phyloP scores from a whole-genome alignment of 2,113 vertebrate genomes.

The Mesembrinibis cayennensis region DNA sequence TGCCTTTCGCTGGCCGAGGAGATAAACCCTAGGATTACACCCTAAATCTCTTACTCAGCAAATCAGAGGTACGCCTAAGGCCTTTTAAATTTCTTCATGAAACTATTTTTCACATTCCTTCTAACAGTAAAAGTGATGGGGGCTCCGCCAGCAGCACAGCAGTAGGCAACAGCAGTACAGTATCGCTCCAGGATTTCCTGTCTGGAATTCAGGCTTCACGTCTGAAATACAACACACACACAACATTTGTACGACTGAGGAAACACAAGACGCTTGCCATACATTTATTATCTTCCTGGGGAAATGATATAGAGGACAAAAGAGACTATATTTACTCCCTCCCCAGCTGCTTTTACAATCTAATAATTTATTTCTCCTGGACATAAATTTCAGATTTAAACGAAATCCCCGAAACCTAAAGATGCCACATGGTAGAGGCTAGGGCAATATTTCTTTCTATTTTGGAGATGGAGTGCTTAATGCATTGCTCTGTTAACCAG shows the following conservation, averaged over 20 bases:
- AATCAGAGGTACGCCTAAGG: not conserved
- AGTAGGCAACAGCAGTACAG: not conserved
- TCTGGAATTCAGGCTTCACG: not conserved
- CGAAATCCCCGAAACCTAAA: constrained; percentile 58
- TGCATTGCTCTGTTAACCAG: constrained; percentile 31
- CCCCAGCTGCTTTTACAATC: constrained; percentile 50
- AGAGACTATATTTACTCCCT: constrained; percentile 51
- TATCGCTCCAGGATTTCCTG: constrained; percentile 39
- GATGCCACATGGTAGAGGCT: constrained; percentile 29
- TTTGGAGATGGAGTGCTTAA: constrained; percentile 40
- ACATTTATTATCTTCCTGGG: constrained; percentile 54
- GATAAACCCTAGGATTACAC: not conserved
- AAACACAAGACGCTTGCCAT: constrained; percentile 32
- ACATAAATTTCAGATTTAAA: constrained; percentile 66
- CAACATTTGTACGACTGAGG: not conserved
- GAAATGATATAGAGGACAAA: constrained; percentile 62
- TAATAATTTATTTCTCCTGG: constrained; percentile 57
- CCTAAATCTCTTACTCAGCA: not conserved
- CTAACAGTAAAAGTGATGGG: not conserved
- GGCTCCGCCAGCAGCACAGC: not conserved
- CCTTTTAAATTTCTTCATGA: not conserved
- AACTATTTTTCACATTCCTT: not conserved
- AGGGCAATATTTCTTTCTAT: constrained; percentile 50
- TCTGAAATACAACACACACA: constrained; percentile 1
- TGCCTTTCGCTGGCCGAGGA: not conserved